phyloP scores from a whole-genome alignment of 2,113 vertebrate genomes.

The Rhea americana region DNA sequence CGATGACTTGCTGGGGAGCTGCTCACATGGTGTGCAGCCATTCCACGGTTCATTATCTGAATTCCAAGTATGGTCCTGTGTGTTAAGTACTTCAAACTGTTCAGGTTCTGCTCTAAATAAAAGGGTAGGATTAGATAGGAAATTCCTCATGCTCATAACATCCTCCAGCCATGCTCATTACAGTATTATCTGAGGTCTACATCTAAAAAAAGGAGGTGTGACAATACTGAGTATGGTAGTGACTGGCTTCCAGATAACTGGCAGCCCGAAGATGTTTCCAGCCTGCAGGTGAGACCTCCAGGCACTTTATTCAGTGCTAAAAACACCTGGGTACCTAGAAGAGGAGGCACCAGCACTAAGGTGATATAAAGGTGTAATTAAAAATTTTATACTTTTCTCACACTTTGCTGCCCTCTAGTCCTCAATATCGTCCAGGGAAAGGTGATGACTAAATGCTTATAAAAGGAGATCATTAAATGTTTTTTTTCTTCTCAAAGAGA shows the following conservation, averaged over 20 bases:
- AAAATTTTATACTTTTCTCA: neutral
- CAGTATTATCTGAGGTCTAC: neutral
- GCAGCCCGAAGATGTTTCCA: neutral
- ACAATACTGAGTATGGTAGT: neutral
- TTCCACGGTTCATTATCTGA: neutral
- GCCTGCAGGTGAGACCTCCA: neutral
- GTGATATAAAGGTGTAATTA: neutral
- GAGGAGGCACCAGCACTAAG: neutral
- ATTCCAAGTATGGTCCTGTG: neutral
- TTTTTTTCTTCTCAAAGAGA: neutral
- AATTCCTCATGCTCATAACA: neutral
- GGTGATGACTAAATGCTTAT: neutral
- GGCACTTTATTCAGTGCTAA: neutral
- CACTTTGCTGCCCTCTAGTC: neutral
- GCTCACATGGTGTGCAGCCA: neutral
- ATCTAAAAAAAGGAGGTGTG: neutral
- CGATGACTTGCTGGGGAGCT: neutral
- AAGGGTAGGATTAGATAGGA: neutral
- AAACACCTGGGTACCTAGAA: neutral
- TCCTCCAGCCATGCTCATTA: neutral
- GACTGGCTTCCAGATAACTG: neutral
- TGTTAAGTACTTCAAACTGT: neutral
- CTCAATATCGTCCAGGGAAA: neutral
- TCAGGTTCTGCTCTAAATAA: neutral
- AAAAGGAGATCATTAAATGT: neutral